Evolutionary conservation across 2,888 invertebrate species (phyloP).

Genomic region (Lamproptera curius): DNA sequence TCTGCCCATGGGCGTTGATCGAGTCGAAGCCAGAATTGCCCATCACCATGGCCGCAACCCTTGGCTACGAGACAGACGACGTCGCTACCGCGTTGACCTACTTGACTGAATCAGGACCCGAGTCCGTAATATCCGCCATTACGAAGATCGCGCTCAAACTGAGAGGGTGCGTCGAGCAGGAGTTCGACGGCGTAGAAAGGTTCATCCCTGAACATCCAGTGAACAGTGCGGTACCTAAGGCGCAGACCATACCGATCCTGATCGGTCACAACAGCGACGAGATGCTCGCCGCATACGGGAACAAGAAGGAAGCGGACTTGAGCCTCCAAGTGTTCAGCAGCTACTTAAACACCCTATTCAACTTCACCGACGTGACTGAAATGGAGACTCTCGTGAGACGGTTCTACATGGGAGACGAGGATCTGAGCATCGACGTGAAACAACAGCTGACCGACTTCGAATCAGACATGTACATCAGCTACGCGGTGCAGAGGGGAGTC

Average conservation of each 20-base stretch:
- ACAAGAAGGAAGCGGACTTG: conserved; percentile 20
- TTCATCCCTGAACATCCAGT: conserved; percentile 34
- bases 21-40: conserved; percentile 37
- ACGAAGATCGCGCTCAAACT: conserved; percentile 27
- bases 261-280: conserved; percentile 45
- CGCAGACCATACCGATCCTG: conserved; percentile 33
- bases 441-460: conserved; percentile 37
- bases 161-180: conserved; percentile 37
- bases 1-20: conserved; percentile 32
- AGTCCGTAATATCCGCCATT: conserved; percentile 32
- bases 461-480: conserved; percentile 43
- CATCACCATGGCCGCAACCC: conserved; percentile 37
- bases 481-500: conserved; percentile 42
- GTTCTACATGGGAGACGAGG: conserved; percentile 47
- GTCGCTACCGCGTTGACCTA: conserved; percentile 37
- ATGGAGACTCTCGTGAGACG: conserved; percentile 33
- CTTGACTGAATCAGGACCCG: conserved; percentile 32
- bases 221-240: conserved; percentile 27
- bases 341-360: not conserved
- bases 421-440: conserved; percentile 26
- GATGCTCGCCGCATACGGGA: conserved; percentile 31
- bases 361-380: conserved; percentile 26
- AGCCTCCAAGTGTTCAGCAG: not conserved
- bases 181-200: conserved; percentile 34
- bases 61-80: conserved; percentile 34